These are phyloP conservation scores for Rhyacichthys aspro DNA, from an alignment of 2,797 vertebrate species.

Conservation along the genomic window DNA sequence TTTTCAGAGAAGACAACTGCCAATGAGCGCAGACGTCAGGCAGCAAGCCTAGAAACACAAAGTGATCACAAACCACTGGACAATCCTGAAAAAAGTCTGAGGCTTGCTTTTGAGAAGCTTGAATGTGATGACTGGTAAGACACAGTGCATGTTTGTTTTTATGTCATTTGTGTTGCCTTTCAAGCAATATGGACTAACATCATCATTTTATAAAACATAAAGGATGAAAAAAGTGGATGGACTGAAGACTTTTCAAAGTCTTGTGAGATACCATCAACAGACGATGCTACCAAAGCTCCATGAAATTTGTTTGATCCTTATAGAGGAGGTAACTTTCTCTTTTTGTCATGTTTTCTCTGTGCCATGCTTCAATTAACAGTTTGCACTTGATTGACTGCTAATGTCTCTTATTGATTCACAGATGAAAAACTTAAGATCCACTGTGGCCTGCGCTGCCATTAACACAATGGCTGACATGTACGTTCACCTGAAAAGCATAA, in stretches of 20 bases:
- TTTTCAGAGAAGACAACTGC: not conserved
- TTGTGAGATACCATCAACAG: slow-evolving; percentile 77
- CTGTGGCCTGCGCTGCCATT: slow-evolving; percentile 80
- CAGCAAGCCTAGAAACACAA: too few relatives aligned
- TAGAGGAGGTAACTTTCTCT: slow-evolving; percentile 73
- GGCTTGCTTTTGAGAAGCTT: slow-evolving; percentile 69
- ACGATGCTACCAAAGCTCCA: slow-evolving; percentile 75
- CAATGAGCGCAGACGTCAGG: not conserved
- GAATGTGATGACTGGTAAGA: slow-evolving; percentile 74
- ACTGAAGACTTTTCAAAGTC: slow-evolving; percentile 72
- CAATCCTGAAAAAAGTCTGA: slow-evolving; percentile 69
- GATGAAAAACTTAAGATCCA: slow-evolving; percentile 78
- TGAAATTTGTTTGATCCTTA: slow-evolving; percentile 76
- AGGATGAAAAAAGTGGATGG: slow-evolving; percentile 82
- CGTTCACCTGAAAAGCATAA: not conserved
- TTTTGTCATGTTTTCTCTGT: too few relatives aligned
- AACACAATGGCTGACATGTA: slow-evolving; percentile 55
- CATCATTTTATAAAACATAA: too few relatives aligned
- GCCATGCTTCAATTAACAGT: too few relatives aligned
- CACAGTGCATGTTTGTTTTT: too few relatives aligned
- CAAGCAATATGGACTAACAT: too few relatives aligned
- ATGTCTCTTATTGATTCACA: too few relatives aligned
- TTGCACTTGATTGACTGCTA: too few relatives aligned
- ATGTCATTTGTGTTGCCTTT: too few relatives aligned
- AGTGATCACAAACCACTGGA: slow-evolving; percentile 56